A percentile compares a stretch with the other conserved stretches of the same genome.
Evolutionary conservation across 2,797 vertebrate genomes (phyloP).

Genomic region (Gymnopithys bicolor): DNA sequence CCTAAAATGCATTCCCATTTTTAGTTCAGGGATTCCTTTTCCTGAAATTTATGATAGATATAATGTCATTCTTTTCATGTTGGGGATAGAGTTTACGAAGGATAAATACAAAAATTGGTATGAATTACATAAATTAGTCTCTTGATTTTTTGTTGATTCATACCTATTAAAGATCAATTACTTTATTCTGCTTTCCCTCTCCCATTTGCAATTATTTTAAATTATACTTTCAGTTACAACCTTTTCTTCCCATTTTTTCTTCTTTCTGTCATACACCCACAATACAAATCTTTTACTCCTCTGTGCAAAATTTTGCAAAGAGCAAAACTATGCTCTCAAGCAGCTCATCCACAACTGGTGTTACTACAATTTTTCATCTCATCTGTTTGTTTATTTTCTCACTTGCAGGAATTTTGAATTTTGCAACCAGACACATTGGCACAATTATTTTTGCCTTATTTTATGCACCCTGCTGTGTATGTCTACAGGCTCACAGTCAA

Average conservation of each 20-base stretch:
- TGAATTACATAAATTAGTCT: not conserved
- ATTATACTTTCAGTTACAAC: not conserved
- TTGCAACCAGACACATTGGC: conserved; percentile 46
- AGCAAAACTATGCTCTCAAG: conserved; percentile 4
- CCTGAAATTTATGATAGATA: not conserved
- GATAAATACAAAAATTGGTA: not conserved
- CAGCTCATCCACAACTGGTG: not conserved
- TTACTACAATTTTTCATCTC: conserved; percentile 22
- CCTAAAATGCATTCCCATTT: not conserved
- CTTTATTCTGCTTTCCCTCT: not conserved
- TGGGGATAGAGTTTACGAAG: not conserved
- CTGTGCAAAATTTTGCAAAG: not conserved
- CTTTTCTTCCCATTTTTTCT: not conserved
- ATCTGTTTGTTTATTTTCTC: conserved; percentile 41
- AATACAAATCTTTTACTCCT: not conserved
- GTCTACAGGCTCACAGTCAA: conserved; percentile 68
- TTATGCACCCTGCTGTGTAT: conserved; percentile 53
- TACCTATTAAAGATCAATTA: not conserved
- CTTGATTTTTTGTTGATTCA: not conserved
- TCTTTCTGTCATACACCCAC: not conserved
- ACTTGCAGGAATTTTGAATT: conserved; percentile 53
- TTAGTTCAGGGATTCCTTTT: not conserved
- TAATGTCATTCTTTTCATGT: not conserved
- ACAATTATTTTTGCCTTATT: conserved; percentile 69
- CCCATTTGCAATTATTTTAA: not conserved